Conservation (phyloP, 2,113 vertebrate species). For the Bos indicus region DNA sequence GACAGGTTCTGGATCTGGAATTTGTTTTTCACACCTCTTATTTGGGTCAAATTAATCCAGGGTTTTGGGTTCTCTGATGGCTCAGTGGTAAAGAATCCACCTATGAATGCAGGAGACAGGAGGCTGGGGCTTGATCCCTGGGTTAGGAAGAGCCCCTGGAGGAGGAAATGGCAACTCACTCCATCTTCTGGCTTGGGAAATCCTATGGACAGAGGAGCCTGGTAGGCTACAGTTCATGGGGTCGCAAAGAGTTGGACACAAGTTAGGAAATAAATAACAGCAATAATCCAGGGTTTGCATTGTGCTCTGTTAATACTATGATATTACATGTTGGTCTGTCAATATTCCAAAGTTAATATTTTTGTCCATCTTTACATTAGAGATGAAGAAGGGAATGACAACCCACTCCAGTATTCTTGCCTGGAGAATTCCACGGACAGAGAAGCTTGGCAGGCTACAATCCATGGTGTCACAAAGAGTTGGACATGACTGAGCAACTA, state of each 20-base stretch:
- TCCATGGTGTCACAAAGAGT: rapidly evolving
- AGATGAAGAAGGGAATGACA: neutral
- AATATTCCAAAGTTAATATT: neutral
- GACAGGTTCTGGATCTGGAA: neutral
- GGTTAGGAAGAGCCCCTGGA: neutral
- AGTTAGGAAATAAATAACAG: neutral
- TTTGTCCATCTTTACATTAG: neutral
- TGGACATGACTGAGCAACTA: rapidly evolving
- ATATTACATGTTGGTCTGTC: neutral
- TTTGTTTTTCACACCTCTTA: neutral
- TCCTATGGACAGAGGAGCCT: neutral
- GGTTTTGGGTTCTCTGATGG: neutral
- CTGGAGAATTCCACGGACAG: neutral
- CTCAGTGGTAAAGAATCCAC: neutral
- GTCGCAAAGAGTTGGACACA: neutral
- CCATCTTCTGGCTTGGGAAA: neutral
- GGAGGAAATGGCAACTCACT: neutral
- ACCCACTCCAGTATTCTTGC: neutral
- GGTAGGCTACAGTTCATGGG: neutral
- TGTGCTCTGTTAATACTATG: neutral
- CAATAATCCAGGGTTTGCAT: neutral
- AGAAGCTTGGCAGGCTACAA: neutral
- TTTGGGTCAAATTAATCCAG: neutral
- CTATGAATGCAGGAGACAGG: neutral
- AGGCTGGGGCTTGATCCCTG: neutral